phyloP scores from a whole-genome alignment of 2,888 invertebrate genomes.

The Tinea trinotella region DNA sequence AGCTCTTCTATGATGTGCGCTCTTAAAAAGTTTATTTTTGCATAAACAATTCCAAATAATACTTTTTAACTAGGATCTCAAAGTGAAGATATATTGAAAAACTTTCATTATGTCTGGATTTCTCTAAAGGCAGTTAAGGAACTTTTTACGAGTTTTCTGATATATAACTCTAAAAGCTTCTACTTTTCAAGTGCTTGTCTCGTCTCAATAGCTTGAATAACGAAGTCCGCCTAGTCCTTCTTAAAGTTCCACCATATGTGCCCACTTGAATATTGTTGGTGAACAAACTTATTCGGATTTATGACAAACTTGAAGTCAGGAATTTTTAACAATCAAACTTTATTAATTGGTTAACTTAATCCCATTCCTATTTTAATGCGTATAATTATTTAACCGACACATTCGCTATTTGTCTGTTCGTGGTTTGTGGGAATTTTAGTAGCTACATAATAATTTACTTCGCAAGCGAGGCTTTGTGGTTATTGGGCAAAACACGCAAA shows the following conservation, averaged over 20 bases:
- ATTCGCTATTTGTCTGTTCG: neutral
- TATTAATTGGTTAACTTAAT: neutral
- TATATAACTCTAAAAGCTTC: conserved; percentile 10
- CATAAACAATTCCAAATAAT: neutral
- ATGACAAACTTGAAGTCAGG: neutral
- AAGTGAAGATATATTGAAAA: neutral
- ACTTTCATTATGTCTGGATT: conserved; percentile 2
- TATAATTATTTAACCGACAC: neutral
- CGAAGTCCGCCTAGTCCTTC: too few species aligned
- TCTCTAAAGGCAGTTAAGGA: neutral
- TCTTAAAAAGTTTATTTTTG: neutral
- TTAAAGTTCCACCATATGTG: neutral
- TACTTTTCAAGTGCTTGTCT: conserved; percentile 8
- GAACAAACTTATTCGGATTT: neutral
- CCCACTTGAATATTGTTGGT: neutral
- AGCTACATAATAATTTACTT: conserved; percentile 4
- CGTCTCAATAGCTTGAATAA: neutral
- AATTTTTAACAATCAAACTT: neutral
- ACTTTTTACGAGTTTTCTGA: conserved; percentile 11
- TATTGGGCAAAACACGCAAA: conserved; percentile 8
- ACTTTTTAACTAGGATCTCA: neutral
- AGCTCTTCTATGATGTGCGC: too few species aligned
- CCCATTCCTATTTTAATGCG: neutral
- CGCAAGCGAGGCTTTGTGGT: neutral
- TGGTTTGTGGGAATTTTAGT: conserved; percentile 3